Evolutionary conservation across 2,888 invertebrate species (phyloP), one percentile per base, ranked within the genome.

Genomic region (Drosophila basisetae): DNA sequence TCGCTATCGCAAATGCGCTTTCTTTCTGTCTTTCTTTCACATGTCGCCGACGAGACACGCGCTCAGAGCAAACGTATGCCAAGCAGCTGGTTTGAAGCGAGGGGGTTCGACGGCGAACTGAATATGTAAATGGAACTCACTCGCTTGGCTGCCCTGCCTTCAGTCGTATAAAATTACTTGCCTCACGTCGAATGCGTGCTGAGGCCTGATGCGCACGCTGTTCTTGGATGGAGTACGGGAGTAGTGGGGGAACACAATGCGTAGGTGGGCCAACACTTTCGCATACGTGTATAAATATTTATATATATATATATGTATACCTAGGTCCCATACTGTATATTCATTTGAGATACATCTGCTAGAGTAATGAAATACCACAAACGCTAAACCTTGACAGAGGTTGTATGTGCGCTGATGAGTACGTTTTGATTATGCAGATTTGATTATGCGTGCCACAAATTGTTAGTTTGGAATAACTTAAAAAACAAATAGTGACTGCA

Each of bases 1-100:
- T 2, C 47, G 47, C 22, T 43, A 43, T 43, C 43, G 11, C 43
- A 22, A 22, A 43, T 39, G 22, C 59, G 58, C 50, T 53, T 69
- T 63, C 70, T 22, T 43, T 58, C 31, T 58, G 41, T 31, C 31
- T 43, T 73, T 31, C 31, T 58, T 73, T 63, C 72, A 62, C 68
- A 81, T 68, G 53, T 43, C n/a, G 82, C 68, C 78, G 80, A 64
- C 68, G 82, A 68, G 85, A 70, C 85, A 76, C 76, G 70, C 82
- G 73, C 64, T 69, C 61, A 47, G 59, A 33, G 30, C 54, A 43
- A 69, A 76, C 68, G 68, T 66, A 76, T 75, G 61, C 70, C 67
- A 22, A 33, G 25, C 30, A 5, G 11, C 30, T 39, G 13, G n/a
- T 18, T 0, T 13, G 7, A 4, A 28, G 13, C 35, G n/a, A 4